Conservation (phyloP, 2,888 invertebrate species). For the Conomelus anceps region DNA sequence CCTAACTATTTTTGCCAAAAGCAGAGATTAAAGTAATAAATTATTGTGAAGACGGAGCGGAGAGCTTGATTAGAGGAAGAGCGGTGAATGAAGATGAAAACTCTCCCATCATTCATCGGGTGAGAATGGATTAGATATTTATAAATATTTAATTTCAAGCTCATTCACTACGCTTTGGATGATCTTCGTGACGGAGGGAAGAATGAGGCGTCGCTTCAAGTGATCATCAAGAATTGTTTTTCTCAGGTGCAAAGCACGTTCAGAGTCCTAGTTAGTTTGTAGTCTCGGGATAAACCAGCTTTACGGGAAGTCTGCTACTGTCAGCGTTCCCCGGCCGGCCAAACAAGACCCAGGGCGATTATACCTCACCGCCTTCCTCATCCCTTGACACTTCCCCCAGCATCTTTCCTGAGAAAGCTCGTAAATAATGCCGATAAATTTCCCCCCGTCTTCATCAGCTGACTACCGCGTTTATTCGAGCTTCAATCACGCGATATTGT, state of each 20-base stretch:
- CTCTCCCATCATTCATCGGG: neutral
- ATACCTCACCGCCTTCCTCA: neutral
- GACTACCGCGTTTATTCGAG: neutral
- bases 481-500: neutral
- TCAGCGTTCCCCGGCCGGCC: neutral
- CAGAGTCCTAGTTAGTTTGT: neutral
- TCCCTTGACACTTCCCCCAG: too few relatives aligned
- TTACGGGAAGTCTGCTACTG: neutral
- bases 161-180: neutral
- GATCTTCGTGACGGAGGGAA: neutral
- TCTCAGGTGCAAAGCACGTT: neutral
- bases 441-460: neutral
- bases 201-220: neutral
- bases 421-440: neutral
- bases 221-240: neutral
- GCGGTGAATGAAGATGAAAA: neutral
- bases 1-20: neutral
- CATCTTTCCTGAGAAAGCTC: neutral
- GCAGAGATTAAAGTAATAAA: neutral
- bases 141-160: neutral
- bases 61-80: neutral
- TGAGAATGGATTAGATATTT: neutral
- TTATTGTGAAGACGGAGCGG: neutral
- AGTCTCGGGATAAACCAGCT: neutral
- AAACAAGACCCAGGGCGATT: neutral